These are phyloP conservation scores for Bombus waltoni DNA, from an alignment of 1,140 invertebrate genomes.

Conservation along the genomic window DNA sequence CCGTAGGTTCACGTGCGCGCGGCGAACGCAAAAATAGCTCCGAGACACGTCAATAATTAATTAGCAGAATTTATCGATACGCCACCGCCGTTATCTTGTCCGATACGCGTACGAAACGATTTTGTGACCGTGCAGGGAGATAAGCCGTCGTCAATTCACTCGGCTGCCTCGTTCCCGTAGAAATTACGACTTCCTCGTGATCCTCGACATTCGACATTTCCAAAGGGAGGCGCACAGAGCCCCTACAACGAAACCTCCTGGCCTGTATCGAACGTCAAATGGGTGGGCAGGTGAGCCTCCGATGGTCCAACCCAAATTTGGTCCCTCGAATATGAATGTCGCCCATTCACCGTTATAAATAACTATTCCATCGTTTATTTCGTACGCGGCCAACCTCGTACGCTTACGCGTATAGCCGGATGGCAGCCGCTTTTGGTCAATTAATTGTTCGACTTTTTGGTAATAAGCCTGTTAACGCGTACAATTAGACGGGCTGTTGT, in stretches of 20 bases:
- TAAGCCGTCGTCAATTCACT: slow-evolving; percentile 72
- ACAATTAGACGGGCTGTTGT: neutral
- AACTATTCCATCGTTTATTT: slow-evolving; percentile 2
- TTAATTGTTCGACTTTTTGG: neutral
- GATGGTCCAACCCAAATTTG: slow-evolving; percentile 49
- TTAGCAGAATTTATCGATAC: slow-evolving; percentile 79
- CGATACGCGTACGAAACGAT: slow-evolving; percentile 73
- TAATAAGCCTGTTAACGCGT: neutral
- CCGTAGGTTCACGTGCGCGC: slow-evolving; percentile 66
- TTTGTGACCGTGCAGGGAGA: slow-evolving; percentile 68
- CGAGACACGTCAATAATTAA: slow-evolving; percentile 79
- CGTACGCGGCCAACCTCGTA: neutral
- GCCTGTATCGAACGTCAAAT: slow-evolving; percentile 54
- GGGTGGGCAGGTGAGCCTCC: slow-evolving; percentile 59
- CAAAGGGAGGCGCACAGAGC: slow-evolving; percentile 40
- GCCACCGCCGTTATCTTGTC: slow-evolving; percentile 74
- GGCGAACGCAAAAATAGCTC: slow-evolving; percentile 72
- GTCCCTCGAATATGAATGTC: slow-evolving; percentile 39
- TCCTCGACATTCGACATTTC: slow-evolving; percentile 66
- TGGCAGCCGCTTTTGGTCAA: neutral
- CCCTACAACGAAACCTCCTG: slow-evolving; percentile 47
- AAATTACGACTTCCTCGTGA: slow-evolving; percentile 73
- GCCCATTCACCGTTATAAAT: slow-evolving; percentile 22
- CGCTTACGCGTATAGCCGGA: no score
- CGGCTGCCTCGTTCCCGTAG: slow-evolving; percentile 63